A percentile compares a stretch with the other conserved stretches of the same genome.
Conservation (phyloP, 2,888 invertebrate genomes). For the Ectobius pallidus region DNA sequence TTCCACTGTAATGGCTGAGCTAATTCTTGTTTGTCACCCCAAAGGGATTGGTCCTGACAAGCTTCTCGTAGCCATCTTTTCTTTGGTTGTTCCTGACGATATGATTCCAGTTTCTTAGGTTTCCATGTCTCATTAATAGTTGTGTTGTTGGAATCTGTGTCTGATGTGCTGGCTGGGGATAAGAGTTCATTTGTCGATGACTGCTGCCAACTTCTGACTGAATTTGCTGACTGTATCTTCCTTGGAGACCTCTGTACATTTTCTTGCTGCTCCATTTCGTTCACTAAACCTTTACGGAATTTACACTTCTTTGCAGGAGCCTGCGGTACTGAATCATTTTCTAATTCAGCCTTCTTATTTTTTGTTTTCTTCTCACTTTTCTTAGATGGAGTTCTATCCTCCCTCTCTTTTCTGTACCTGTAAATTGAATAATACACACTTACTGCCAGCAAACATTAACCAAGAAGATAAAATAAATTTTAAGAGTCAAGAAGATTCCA, state of each 20-base stretch:
- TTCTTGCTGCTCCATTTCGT: slow-evolving; percentile 54
- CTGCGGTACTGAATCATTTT: slow-evolving; percentile 49
- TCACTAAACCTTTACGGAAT: slow-evolving; percentile 57
- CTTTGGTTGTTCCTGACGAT: slow-evolving; percentile 57
- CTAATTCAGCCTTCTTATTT: slow-evolving; percentile 55
- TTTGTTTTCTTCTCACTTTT: slow-evolving; percentile 55
- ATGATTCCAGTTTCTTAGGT: slow-evolving; percentile 25
- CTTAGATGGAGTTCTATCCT: slow-evolving; percentile 53
- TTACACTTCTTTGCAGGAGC: slow-evolving; percentile 54
- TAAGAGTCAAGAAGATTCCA: no score
- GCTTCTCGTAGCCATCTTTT: slow-evolving; percentile 67
- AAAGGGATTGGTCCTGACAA: slow-evolving; percentile 52
- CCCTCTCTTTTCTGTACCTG: slow-evolving; percentile 53
- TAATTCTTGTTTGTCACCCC: slow-evolving; percentile 53
- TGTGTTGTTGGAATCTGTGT: slow-evolving; percentile 25
- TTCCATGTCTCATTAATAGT: slow-evolving; percentile 26
- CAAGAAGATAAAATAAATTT: no score
- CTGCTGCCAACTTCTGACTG: slow-evolving; percentile 18
- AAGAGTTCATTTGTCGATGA: neutral
- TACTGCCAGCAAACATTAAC: no score
- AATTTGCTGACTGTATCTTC: slow-evolving; percentile 22
- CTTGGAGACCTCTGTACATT: slow-evolving; percentile 49
- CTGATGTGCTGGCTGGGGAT: neutral
- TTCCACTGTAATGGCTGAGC: slow-evolving; percentile 61
- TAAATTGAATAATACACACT: slow-evolving; percentile 26